phyloP scores from a whole-genome alignment of 1,140 invertebrate genomes.

The Achroia grisella region DNA sequence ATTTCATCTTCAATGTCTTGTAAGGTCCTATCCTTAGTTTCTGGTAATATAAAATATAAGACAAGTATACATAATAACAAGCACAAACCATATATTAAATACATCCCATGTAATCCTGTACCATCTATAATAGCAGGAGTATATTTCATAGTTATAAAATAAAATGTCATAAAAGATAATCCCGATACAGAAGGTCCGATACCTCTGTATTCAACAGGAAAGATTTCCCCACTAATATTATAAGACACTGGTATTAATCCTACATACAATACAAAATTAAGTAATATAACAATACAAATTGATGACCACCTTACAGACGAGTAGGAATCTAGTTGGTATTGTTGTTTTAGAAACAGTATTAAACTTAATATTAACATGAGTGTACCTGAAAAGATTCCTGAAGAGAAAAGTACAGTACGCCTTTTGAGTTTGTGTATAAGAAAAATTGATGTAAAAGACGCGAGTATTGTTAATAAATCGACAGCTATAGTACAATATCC shows the following conservation, averaged over 20 bases:
- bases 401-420: slow-evolving; percentile 23
- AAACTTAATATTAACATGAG: slow-evolving; percentile 31
- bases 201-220: slow-evolving; percentile 34
- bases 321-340: not conserved
- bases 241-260: slow-evolving; percentile 32
- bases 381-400: slow-evolving; percentile 14
- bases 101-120: no score
- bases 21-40: no score
- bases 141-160: slow-evolving; percentile 23
- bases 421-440: slow-evolving; percentile 23
- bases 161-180: slow-evolving; percentile 24
- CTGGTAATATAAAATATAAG: slow-evolving; percentile 29
- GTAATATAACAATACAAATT: slow-evolving; percentile 22
- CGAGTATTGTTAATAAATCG: slow-evolving; percentile 23
- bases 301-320: slow-evolving; percentile 20
- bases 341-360: slow-evolving; percentile 13
- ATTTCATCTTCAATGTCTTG: slow-evolving; percentile 40
- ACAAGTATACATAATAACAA: slow-evolving; percentile 19
- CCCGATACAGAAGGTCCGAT: slow-evolving; percentile 22
- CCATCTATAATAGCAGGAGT: slow-evolving; percentile 27
- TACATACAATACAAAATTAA: slow-evolving; percentile 24
- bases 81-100: slow-evolving; percentile 19
- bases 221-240: slow-evolving; percentile 31
- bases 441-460: slow-evolving; percentile 19
- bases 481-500: slow-evolving; percentile 25